Conservation (phyloP, 2,888 invertebrate species). For the Diabrotica balteata region DNA sequence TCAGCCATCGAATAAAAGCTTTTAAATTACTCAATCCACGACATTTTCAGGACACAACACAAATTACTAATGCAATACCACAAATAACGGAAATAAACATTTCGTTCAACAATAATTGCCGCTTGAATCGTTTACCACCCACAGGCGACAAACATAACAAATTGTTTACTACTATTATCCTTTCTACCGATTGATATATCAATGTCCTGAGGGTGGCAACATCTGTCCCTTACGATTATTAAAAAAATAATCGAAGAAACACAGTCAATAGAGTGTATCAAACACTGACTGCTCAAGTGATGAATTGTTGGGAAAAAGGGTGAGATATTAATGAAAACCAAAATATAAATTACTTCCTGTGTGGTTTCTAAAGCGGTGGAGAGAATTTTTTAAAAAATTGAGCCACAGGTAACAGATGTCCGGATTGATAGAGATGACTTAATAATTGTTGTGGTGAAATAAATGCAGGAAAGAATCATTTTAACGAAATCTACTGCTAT, state of each 20-base stretch:
- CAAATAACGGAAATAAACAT: slow-evolving; percentile 15
- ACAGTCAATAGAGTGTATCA: slow-evolving; percentile 35
- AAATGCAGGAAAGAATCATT: no score
- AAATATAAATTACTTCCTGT: slow-evolving; percentile 46
- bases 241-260: slow-evolving; percentile 41
- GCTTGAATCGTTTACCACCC: slow-evolving; percentile 7
- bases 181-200: slow-evolving; percentile 43
- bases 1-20: no score
- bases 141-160: slow-evolving; percentile 13
- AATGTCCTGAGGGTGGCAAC: slow-evolving; percentile 42
- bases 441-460: no score
- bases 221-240: slow-evolving; percentile 36
- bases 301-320: slow-evolving; percentile 34
- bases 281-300: slow-evolving; percentile 34
- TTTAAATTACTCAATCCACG: no score
- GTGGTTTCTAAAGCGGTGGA: slow-evolving; percentile 32
- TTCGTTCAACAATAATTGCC: slow-evolving; percentile 1
- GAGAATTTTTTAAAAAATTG: slow-evolving; percentile 12
- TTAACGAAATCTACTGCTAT: no score
- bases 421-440: background rate
- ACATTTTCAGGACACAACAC: background rate
- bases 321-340: slow-evolving; percentile 42
- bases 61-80: slow-evolving; percentile 5
- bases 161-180: slow-evolving; percentile 10
- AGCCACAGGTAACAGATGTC: slow-evolving; percentile 28